Conservation (phyloP, 2,888 invertebrate genomes). For the Mythimna albipuncta region DNA sequence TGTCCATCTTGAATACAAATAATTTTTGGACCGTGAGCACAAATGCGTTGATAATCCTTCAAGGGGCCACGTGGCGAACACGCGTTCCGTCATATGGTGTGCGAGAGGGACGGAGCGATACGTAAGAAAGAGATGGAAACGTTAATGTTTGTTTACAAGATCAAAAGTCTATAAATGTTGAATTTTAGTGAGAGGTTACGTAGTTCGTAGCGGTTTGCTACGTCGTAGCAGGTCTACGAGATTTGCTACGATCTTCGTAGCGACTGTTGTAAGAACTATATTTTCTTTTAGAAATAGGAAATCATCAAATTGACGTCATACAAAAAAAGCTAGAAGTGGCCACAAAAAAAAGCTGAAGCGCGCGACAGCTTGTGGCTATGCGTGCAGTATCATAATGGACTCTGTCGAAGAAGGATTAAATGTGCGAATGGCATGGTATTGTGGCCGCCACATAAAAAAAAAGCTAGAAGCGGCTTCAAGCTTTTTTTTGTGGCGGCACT, state of each 20-base stretch:
- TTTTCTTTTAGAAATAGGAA: too few relatives aligned
- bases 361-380: too few relatives aligned
- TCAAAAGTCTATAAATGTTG: conserved; percentile 5
- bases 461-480: too few relatives aligned
- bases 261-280: neutral
- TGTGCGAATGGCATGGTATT: too few relatives aligned
- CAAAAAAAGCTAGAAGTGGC: too few relatives aligned
- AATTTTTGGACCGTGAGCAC: conserved; percentile 55
- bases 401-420: too few relatives aligned
- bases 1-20: conserved; percentile 56
- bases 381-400: too few relatives aligned
- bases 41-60: conserved; percentile 70
- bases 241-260: conserved; percentile 32
- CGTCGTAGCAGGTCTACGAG: conserved; percentile 47
- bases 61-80: conserved; percentile 74
- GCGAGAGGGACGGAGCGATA: conserved; percentile 58
- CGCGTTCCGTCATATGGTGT: conserved; percentile 72
- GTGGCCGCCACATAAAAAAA: too few relatives aligned
- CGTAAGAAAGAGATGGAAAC: conserved; percentile 26
- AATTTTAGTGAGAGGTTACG: neutral
- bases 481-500: too few relatives aligned
- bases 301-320: too few relatives aligned
- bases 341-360: too few relatives aligned
- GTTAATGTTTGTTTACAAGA: conserved; percentile 49
- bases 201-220: conserved; percentile 33